Conservation (phyloP, 2,113 vertebrate genomes). For the Tragelaphus scriptus region DNA sequence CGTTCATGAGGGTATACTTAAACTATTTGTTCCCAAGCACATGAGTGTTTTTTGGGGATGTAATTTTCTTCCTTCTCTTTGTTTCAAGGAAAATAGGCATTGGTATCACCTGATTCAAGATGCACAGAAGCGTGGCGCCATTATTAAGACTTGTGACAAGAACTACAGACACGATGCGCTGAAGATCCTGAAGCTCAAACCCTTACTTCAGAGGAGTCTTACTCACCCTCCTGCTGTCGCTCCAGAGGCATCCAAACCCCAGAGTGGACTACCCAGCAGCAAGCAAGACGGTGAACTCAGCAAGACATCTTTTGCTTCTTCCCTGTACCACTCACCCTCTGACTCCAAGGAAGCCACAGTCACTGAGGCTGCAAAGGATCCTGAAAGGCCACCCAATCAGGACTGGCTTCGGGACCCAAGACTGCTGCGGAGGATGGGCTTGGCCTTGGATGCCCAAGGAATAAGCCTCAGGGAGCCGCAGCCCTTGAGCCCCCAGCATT, state of each 20-base stretch:
- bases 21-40: neutral
- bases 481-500: neutral
- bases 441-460: conserved; percentile 33
- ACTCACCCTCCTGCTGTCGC: neutral
- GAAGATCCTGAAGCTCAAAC: conserved; percentile 82
- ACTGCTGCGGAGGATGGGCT: conserved; percentile 63
- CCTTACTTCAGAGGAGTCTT: neutral
- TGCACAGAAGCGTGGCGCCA: conserved; percentile 81
- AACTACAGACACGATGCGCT: conserved; percentile 75
- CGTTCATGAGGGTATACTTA: accelerated
- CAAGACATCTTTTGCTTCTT: neutral
- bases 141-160: conserved; percentile 78
- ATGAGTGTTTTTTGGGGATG: neutral
- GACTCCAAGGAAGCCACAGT: neutral
- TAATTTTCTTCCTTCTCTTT: neutral
- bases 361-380: accelerated
- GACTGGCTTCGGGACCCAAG: conserved; percentile 80
- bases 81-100: conserved; percentile 82
- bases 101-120: conserved; percentile 88
- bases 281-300: neutral
- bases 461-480: neutral
- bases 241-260: neutral
- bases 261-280: neutral
- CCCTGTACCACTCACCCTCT: neutral
- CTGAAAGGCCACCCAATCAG: neutral